Evolutionary conservation across 2,797 vertebrate genomes (phyloP), one percentile per base, ranked within the genome.

Genomic region (Erpetoichthys calabaricus): DNA sequence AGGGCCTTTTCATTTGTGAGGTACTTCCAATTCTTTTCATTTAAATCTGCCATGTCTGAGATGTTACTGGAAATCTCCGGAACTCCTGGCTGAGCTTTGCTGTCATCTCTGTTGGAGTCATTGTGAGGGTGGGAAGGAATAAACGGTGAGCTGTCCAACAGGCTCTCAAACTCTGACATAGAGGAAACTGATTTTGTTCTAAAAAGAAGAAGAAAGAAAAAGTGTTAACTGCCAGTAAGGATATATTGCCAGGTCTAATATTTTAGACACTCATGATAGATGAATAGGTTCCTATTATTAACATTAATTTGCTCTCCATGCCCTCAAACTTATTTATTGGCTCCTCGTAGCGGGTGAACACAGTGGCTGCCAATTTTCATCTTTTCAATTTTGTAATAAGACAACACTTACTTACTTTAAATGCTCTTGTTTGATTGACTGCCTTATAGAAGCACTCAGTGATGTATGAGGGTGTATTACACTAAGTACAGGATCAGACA

Each of bases 1-100:
- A 80, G 72, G 72, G 59, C 75, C 69, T 88, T 89, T 65, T 91
- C 89, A 53, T 86, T 82, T 56, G 74, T 74, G 50, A 90, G 76
- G 71, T 83, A 88, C 65, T 88, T 85, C 86, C 91, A 92, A 55
- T 85, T 86, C 55, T 91, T 87, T 63, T 86, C 76, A 72, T 68
- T 83, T 56, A 86, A 4, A 53, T 85, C 63, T 4, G 76, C 4
- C 0, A 82, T 68, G 63, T 88, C 80, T 50, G 78, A 67, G 44
- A 61, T 63, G 62, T 74, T 68, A 0, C 73, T 77, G 66, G 85
- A 74, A 58, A 80, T 53, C 5, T 73, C 58, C 3, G 67, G 68
- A 9, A 66, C 25, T 44, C 57, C 50, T 6, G 77, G 61, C 8
- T 73, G 72, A 44, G 61, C 61, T 51, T 82, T 85, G 69, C 76